Evolutionary conservation across 2,888 invertebrate species (phyloP).

Genomic region (Lamellibrachia satsuma): DNA sequence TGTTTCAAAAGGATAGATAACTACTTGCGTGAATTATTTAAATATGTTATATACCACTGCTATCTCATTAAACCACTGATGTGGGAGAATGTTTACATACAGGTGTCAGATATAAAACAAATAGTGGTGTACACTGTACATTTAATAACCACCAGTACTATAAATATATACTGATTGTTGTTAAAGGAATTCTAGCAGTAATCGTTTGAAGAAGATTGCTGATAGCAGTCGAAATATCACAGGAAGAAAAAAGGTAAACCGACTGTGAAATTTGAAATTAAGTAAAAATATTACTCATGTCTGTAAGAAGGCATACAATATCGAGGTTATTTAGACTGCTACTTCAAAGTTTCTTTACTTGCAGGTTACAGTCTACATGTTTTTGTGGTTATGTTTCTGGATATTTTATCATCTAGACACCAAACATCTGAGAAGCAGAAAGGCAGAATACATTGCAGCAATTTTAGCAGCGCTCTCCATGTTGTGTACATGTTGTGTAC

Average conservation of each 20-base stretch:
- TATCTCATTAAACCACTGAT: not conserved
- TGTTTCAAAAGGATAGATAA: not conserved
- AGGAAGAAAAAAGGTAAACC: no score
- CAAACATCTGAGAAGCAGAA: not conserved
- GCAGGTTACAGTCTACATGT: no score
- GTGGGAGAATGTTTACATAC: not conserved
- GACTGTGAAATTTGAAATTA: no score
- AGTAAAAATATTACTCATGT: not conserved
- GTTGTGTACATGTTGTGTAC: not conserved
- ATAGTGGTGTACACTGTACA: not conserved
- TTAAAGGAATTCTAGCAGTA: not conserved
- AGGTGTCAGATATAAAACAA: not conserved
- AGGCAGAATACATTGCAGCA: not conserved
- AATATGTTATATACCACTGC: not conserved
- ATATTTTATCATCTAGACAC: no score
- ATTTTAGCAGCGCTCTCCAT: not conserved
- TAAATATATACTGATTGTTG: not conserved
- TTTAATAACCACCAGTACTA: not conserved
- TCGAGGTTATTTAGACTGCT: no score
- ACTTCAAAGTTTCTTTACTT: no score
- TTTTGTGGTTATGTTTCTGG: no score
- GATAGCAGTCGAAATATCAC: no score
- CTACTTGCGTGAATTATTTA: not conserved
- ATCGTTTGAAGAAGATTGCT: no score
- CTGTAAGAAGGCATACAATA: not conserved